A percentile compares a stretch with the other conserved stretches of the same genome.
Evolutionary conservation across 2,113 vertebrate genomes (phyloP).

Genomic region (Caranx melampygus): DNA sequence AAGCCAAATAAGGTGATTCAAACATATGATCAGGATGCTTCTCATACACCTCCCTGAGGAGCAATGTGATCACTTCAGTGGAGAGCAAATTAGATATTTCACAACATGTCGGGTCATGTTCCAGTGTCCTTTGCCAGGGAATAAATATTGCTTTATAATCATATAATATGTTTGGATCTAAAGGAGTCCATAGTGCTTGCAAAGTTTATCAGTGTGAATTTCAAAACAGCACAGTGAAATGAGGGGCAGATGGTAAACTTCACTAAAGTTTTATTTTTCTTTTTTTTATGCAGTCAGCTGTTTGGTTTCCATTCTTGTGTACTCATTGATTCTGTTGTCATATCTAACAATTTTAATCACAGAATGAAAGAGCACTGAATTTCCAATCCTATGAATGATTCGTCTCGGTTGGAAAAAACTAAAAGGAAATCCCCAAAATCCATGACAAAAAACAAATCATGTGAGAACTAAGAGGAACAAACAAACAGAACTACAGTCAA

Average conservation of each 20-base stretch:
- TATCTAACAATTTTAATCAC: slow-evolving; percentile 24
- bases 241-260: background rate
- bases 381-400: slow-evolving; percentile 11
- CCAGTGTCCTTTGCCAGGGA: background rate
- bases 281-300: background rate
- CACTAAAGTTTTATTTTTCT: background rate
- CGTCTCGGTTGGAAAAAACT: background rate
- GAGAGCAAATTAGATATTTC: background rate
- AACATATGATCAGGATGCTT: background rate
- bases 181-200: background rate
- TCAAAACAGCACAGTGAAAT: background rate
- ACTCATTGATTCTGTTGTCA: slow-evolving; percentile 5
- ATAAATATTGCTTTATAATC: background rate
- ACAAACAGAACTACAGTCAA: slow-evolving; percentile 15
- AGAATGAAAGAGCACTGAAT: slow-evolving; percentile 9
- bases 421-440: slow-evolving; percentile 32
- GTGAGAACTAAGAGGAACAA: slow-evolving; percentile 31
- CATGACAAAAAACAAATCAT: slow-evolving; percentile 33
- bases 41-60: background rate
- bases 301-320: slow-evolving; percentile 11
- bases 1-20: background rate
- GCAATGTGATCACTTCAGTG: background rate
- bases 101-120: slow-evolving; percentile 2
- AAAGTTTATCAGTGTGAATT: background rate
- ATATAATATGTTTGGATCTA: background rate